Conservation (phyloP, 2,797 vertebrate genomes). For the Masticophis lateralis region DNA sequence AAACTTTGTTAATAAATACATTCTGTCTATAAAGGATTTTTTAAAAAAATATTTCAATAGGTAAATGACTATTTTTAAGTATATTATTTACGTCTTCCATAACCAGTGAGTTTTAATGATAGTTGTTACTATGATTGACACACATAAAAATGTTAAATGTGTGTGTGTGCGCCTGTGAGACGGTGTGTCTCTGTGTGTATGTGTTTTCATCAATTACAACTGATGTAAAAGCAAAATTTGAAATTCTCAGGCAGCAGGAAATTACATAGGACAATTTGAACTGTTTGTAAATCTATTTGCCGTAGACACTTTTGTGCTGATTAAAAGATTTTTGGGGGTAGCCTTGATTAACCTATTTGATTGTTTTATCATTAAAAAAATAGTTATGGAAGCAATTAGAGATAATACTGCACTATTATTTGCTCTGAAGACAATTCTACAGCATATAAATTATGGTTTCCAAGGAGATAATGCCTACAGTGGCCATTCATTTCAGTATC, state of each 20-base stretch:
- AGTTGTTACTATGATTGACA: not conserved
- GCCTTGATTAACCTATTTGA: not conserved
- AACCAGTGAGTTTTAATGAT: not conserved
- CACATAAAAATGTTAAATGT: not conserved
- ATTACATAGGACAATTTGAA: not conserved
- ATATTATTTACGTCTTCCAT: not conserved
- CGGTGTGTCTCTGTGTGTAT: not conserved
- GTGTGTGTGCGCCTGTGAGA: not conserved
- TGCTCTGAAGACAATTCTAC: not conserved
- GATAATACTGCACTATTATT: not conserved
- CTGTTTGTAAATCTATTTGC: not conserved
- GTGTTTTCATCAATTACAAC: not conserved
- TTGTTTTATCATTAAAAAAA: not conserved
- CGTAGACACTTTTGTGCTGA: not conserved
- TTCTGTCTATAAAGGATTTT: not conserved
- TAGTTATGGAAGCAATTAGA: not conserved
- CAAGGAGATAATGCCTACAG: not conserved
- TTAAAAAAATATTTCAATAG: not conserved
- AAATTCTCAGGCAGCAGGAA: not conserved
- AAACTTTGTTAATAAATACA: not conserved
- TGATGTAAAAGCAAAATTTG: not conserved
- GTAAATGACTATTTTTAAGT: not conserved
- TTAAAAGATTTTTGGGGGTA: not conserved
- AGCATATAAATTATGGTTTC: not conserved
- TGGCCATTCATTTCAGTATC: not conserved